Evolutionary conservation across 2,888 invertebrate species (phyloP), one percentile per base, ranked within the genome.

Genomic region (Chrysotoxum bicinctum): DNA sequence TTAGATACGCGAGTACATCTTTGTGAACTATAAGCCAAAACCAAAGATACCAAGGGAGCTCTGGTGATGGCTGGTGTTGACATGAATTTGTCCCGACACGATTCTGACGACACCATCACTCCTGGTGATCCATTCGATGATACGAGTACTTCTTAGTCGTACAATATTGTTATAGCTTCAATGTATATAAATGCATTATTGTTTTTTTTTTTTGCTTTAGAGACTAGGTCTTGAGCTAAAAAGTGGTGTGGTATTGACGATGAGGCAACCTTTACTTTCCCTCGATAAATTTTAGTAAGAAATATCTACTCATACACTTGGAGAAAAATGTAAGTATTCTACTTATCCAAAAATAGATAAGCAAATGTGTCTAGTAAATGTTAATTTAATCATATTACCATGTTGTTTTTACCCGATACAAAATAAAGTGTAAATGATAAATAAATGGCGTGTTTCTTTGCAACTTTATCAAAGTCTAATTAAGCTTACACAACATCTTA

Each of bases 21-120:
- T 19, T 62, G 45, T 64, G 30, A 75, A 62, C 37, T 35, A 26
- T 26, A 48, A 43, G 21, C 66, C 35, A 66, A 35, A 35, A 30
- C 48, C 35, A 50, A 66, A 26, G 43, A 21, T 21, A 60, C 12
- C 12, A 68, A n/a, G n/a, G 10, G 8, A 37, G 10, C 23, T 8
- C 10, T 35, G 12, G 14, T 50, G 50, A 23, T 30, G 35, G 35
- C 30, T 58, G n/a, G 45, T 76, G 76, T 81, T 81, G 81, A 76
- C 81, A 70, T 81, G 76, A 48, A 81, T 81, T 81, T 81, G 81
- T 81, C 69, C 48, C 76, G 50, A 81, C 81, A 81, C 81, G 76
- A 76, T 66, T 81, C 70, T 76, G 76, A 81, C 48, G 81, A 81
- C 81, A 81, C 62, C 70, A 70, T 76, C 64, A 81, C 70, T 75